Base-by-base conservation (phyloP, 2,113 vertebrate species). In the Micronisus gabar region DNA sequence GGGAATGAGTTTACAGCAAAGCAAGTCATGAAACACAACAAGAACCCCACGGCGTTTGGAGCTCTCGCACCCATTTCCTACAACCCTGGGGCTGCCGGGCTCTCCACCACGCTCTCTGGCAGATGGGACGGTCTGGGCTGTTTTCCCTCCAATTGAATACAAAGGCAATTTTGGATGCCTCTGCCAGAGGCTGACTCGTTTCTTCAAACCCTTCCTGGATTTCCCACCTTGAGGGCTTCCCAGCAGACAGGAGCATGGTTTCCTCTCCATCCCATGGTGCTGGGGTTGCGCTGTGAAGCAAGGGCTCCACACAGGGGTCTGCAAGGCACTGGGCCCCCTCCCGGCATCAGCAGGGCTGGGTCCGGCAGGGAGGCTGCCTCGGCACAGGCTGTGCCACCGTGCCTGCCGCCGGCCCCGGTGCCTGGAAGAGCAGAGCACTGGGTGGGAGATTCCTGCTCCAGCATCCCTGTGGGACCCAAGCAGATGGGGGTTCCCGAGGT, bases 251-350 rank as follows among this genome's bases (percentile, higher is more conserved):
- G 55, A 58, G 15, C 3, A 1, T 27, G 34, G 30, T 47, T 81
- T 47, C 50, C 50, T 36, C 63, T 30, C 43, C 36, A 8, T n/a
- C 43, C 34, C 13, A 3, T 1, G 30, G 47, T 3, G 14, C 12
- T 9, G 5, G n/a, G 66, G 48, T 41, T 70, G 62, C 55, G 36
- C 56, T 0, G 2, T 1, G 1, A 1, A 0, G 36, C 0, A 3
- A 25, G 40, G 13, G 55, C 56, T 62, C 68, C 43, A 38, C 1
- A 3, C 1, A 0, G 56, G 58, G 34, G 13, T n/a, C 55, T 48
- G 63, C 3, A 7, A 22, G 29, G n/a, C 1, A 2, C 55, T 41
- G 53, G 21, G 47, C 48, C 15, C 62, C 30, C 10, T 56, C 76
- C 34, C 0, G 1, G 59, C 67, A 25, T 12, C 1, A 1, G 6